Evolutionary conservation across 2,888 invertebrate species (phyloP).

Genomic region (Anaspis maculata): DNA sequence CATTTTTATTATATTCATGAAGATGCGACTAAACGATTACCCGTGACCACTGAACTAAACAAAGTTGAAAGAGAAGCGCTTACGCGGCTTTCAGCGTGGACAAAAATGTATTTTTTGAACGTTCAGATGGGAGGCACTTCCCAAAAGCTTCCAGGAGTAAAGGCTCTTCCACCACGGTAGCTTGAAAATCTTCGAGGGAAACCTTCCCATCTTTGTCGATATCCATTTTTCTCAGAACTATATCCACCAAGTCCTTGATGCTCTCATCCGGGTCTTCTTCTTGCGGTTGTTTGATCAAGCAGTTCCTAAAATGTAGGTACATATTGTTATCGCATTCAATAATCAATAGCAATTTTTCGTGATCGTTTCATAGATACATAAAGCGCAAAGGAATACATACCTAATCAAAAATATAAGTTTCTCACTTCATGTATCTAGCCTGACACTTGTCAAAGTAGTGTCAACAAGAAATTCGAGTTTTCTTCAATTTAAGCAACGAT

Average conservation of each 20-base stretch:
- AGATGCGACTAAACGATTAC: too few species aligned
- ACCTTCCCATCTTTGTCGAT: slow-evolving; percentile 66
- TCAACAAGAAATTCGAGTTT: too few species aligned
- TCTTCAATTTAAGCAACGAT: too few species aligned
- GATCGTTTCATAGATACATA: too few species aligned
- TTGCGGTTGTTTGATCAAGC: slow-evolving; percentile 54
- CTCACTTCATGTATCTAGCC: too few species aligned
- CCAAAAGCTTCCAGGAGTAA: slow-evolving; percentile 69
- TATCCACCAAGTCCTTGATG: slow-evolving; percentile 65
- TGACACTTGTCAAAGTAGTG: too few species aligned
- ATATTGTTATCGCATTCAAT: background rate
- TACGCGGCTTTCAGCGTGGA: slow-evolving; percentile 35
- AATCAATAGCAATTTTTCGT: too few species aligned
- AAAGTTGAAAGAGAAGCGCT: too few species aligned
- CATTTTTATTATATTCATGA: too few species aligned
- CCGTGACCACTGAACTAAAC: too few species aligned
- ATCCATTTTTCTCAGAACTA: slow-evolving; percentile 66
- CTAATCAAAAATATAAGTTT: too few species aligned
- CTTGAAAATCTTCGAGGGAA: slow-evolving; percentile 58
- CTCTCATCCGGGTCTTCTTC: slow-evolving; percentile 70
- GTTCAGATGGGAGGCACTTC: slow-evolving; percentile 59
- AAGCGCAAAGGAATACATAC: too few species aligned
- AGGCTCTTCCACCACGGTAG: slow-evolving; percentile 56
- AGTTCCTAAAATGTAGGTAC: slow-evolving; percentile 47
- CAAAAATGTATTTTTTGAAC: slow-evolving; percentile 43